phyloP scores from a whole-genome alignment of 2,113 vertebrate genomes.

The Phrynocephalus versicolor region DNA sequence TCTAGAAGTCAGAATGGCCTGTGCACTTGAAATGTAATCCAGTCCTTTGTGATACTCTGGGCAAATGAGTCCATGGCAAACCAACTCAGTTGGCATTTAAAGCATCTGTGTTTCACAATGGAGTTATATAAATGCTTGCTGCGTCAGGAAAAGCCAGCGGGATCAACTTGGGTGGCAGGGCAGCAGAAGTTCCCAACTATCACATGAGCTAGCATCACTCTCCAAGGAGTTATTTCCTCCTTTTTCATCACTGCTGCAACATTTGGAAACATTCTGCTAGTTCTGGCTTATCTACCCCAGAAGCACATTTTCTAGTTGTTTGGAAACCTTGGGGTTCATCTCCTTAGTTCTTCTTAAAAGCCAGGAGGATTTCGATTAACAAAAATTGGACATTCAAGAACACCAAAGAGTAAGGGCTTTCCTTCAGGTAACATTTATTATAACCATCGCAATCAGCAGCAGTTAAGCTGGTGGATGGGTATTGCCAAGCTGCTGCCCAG shows the following conservation, averaged over 20 bases:
- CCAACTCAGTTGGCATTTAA: not conserved
- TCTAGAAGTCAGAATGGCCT: not conserved
- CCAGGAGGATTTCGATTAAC: not conserved
- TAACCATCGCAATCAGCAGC: not conserved
- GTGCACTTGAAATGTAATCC: not conserved
- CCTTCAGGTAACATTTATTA: not conserved
- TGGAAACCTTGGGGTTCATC: not conserved
- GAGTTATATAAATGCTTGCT: not conserved
- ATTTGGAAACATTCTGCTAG: not conserved
- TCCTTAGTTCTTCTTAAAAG: not conserved
- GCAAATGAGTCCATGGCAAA: not conserved
- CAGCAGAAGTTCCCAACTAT: not conserved
- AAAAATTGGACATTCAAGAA: not conserved
- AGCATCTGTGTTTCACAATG: not conserved
- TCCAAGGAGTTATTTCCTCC: not conserved
- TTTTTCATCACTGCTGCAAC: not conserved
- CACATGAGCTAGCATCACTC: not conserved
- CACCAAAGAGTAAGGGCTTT: not conserved
- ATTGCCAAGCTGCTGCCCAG: not conserved
- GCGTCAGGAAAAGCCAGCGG: not conserved
- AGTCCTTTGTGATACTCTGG: not conserved
- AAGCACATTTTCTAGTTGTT: not conserved
- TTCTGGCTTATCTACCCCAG: not conserved
- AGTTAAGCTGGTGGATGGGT: not conserved
- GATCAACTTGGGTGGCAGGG: not conserved